Percentiles rank a stretch among this genome's conserved stretches.
phyloP scores from a whole-genome alignment of 2,888 invertebrate genomes.

The Ophion costatus region DNA sequence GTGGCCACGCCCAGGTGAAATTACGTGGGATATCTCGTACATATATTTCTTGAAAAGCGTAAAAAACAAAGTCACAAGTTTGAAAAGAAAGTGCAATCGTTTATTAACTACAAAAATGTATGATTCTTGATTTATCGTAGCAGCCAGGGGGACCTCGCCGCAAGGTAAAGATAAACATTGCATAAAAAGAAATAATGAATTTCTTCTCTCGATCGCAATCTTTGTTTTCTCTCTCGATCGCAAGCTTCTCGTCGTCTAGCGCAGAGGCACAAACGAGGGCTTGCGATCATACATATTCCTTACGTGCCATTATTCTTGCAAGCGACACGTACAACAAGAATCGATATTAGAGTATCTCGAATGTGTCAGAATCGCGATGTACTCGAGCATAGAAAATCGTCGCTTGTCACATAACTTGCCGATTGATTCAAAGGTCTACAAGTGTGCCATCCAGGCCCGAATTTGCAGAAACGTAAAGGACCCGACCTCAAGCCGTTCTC shows the following conservation, averaged over 20 bases:
- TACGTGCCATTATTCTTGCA: background rate
- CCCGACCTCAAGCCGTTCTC: constrained; percentile 94
- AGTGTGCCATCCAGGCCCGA: constrained; percentile 96
- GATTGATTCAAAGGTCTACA: constrained; percentile 88
- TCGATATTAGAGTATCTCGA: background rate
- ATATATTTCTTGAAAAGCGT: background rate
- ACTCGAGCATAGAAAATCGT: background rate
- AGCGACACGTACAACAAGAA: background rate
- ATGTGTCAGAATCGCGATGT: background rate
- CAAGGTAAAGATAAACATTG: constrained; percentile 79
- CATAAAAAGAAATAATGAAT: constrained; percentile 64
- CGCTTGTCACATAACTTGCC: background rate
- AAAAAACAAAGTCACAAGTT: constrained; percentile 19
- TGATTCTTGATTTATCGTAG: constrained; percentile 78
- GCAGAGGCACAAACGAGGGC: constrained; percentile 67
- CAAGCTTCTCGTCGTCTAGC: constrained; percentile 75
- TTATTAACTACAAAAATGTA: constrained; percentile 76
- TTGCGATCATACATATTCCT: background rate
- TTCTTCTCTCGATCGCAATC: constrained; percentile 18
- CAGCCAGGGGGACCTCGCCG: constrained; percentile 80
- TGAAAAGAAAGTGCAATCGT: constrained; percentile 45
- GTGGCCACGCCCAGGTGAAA: too few relatives aligned
- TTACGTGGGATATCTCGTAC: too few relatives aligned
- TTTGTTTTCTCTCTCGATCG: constrained; percentile 24
- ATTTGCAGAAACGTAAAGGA: constrained; percentile 93